Conservation (phyloP, 2,113 vertebrate genomes). For the Anser cygnoides region DNA sequence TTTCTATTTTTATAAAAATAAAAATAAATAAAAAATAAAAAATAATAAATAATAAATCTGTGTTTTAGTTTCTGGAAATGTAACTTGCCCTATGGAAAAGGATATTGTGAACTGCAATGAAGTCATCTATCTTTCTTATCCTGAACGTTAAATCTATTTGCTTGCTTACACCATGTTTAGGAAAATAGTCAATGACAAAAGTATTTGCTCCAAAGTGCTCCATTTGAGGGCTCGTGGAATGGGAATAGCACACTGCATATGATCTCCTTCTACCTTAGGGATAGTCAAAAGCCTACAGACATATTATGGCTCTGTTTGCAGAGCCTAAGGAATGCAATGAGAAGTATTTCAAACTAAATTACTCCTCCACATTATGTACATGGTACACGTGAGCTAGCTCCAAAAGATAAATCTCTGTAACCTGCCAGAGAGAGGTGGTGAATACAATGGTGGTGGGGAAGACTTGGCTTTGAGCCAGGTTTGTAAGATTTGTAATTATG, state of each 20-base stretch:
- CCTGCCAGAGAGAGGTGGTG: not conserved
- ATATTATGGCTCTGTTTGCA: not conserved
- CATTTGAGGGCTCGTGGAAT: not conserved
- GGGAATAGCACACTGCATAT: not conserved
- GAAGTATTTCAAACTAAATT: not conserved
- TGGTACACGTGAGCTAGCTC: not conserved
- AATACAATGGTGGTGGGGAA: not conserved
- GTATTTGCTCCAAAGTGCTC: not conserved
- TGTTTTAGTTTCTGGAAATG: not conserved
- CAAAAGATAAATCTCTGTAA: not conserved
- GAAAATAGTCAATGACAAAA: not conserved
- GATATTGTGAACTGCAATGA: not conserved
- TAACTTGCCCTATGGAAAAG: not conserved
- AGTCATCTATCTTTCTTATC: not conserved
- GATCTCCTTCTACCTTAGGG: not conserved
- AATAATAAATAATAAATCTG: not conserved
- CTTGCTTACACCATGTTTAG: not conserved
- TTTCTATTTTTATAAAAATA: too few species aligned
- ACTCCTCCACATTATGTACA: not conserved
- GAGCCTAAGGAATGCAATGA: not conserved
- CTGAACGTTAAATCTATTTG: not conserved
- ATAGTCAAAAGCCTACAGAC: not conserved
- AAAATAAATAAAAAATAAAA: too few species aligned
- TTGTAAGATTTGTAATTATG: not conserved
- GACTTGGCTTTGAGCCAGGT: not conserved